These are phyloP conservation scores for Phengaris arion DNA, from an alignment of 2,888 invertebrate genomes.

Conservation along the genomic window DNA sequence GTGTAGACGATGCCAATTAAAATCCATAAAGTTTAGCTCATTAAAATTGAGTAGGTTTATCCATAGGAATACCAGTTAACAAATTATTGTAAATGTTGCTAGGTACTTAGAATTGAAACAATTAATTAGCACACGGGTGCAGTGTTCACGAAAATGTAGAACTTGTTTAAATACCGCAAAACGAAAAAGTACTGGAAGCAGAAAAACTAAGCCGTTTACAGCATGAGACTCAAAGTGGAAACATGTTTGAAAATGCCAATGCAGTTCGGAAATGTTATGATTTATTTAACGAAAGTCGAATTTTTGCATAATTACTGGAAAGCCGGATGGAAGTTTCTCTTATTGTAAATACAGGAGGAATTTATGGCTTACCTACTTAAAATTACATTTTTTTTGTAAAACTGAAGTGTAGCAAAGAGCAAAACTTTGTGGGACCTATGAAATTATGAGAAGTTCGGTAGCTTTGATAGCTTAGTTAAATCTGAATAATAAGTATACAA, in stretches of 20 bases:
- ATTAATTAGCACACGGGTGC: background rate
- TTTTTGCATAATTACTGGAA: constrained; percentile 22
- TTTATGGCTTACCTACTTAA: background rate
- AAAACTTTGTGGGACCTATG: background rate
- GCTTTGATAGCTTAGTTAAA: background rate
- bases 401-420: background rate
- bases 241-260: constrained; percentile 20
- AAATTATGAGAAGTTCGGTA: background rate
- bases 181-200: background rate
- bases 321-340: constrained; percentile 13
- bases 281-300: constrained; percentile 9
- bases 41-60: too few relatives aligned
- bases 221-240: constrained; percentile 9
- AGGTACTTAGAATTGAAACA: background rate
- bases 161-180: background rate
- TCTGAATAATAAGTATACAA: background rate
- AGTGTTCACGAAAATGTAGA: background rate
- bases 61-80: too few relatives aligned
- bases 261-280: background rate
- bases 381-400: background rate
- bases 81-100: background rate
- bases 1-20: too few relatives aligned
- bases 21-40: too few relatives aligned
- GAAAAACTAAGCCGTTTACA: constrained; percentile 21
- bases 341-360: constrained; percentile 1